These are phyloP conservation scores for Aldrovandia affinis DNA, from an alignment of 2,797 vertebrate genomes.

Conservation along the genomic window DNA sequence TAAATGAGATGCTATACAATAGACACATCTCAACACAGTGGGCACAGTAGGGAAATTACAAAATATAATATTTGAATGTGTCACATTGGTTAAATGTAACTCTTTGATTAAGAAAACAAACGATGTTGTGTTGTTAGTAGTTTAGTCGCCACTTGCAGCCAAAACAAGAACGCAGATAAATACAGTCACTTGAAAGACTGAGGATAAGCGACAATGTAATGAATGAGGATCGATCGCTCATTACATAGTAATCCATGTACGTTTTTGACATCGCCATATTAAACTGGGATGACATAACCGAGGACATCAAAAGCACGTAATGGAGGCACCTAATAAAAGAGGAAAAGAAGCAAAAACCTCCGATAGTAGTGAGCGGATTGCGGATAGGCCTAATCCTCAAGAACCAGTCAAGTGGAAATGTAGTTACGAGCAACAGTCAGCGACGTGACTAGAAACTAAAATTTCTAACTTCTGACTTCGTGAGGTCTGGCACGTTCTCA, in stretches of 20 bases:
- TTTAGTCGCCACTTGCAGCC: too few species aligned
- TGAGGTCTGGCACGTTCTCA: background rate
- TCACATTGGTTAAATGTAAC: background rate
- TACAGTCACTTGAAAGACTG: too few species aligned
- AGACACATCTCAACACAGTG: background rate
- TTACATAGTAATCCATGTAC: background rate
- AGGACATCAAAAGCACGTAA: background rate
- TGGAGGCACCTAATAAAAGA: conserved; percentile 10
- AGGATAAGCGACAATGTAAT: background rate
- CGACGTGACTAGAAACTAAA: background rate
- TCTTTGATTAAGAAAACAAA: background rate
- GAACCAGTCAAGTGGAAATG: background rate
- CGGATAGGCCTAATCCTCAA: background rate
- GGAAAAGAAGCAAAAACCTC: background rate
- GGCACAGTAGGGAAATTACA: background rate
- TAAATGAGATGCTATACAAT: background rate
- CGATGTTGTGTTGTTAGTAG: too few species aligned
- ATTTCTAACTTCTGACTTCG: background rate
- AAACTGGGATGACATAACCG: background rate
- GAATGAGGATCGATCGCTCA: background rate
- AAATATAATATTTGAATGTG: background rate
- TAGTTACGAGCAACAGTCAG: background rate
- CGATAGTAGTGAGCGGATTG: too few species aligned
- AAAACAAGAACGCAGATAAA: too few species aligned
- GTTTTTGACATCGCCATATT: background rate